These are phyloP conservation scores for Sphecodes monilicornis DNA, from an alignment of 2,888 invertebrate species.

Conservation along the genomic window DNA sequence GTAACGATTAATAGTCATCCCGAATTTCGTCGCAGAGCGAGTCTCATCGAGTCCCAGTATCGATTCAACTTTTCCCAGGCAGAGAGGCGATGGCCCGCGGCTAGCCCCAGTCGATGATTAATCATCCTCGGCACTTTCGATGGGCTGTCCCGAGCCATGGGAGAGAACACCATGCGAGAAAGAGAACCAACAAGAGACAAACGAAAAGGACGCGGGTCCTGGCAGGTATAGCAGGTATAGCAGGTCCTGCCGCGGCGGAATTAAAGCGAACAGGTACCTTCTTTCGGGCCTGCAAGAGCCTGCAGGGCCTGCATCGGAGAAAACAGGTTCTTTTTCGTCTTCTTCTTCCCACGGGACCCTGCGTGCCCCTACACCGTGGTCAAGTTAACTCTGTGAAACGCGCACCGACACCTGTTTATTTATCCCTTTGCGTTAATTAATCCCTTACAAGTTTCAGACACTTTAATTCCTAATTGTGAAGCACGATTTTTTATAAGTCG, in stretches of 20 bases:
- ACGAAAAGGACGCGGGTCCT: constrained; percentile 49
- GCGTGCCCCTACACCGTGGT: constrained; percentile 65
- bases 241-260: constrained; percentile 79
- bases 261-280: constrained; percentile 82
- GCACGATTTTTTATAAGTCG: too few relatives aligned
- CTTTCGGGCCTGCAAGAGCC: constrained; percentile 69
- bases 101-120: constrained; percentile 30
- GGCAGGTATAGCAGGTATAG: constrained; percentile 54
- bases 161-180: constrained; percentile 12
- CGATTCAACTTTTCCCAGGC: constrained; percentile 19
- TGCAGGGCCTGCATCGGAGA: constrained; percentile 70
- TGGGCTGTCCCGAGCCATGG: constrained; percentile 4
- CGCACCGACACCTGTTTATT: neutral
- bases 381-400: constrained; percentile 68
- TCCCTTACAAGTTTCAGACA: neutral
- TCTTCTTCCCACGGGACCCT: constrained; percentile 67
- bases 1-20: neutral
- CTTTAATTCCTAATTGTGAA: neutral
- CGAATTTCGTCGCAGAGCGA: neutral
- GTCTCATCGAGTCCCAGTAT: neutral
- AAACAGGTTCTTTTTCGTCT: constrained; percentile 81
- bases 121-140: constrained; percentile 40
- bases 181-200: constrained; percentile 36
- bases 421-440: neutral
- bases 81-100: neutral